These are phyloP conservation scores for Whitmania pigra DNA, from an alignment of 1,140 invertebrate genomes.

Conservation along the genomic window DNA sequence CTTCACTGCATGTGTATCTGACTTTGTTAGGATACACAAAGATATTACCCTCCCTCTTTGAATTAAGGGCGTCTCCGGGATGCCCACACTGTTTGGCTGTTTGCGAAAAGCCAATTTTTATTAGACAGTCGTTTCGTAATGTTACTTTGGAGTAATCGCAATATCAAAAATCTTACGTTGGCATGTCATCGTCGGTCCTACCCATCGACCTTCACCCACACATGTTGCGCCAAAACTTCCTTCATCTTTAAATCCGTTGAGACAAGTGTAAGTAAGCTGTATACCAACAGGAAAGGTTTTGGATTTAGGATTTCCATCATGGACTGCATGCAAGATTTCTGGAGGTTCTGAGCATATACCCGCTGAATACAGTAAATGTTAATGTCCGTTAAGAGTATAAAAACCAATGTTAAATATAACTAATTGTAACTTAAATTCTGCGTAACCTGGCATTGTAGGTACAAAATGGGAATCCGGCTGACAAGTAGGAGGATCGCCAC, in stretches of 20 bases:
- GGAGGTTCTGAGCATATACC: constrained; percentile 25
- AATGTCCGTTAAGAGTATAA: constrained; percentile 20
- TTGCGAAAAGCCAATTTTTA: neutral
- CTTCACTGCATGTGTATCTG: constrained; percentile 78
- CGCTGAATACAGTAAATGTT: neutral
- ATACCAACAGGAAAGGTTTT: constrained; percentile 45
- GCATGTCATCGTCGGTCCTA: constrained; percentile 84
- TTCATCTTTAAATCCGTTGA: constrained; percentile 70
- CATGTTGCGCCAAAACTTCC: constrained; percentile 78
- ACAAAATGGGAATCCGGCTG: constrained; percentile 26
- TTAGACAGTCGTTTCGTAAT: too few relatives aligned
- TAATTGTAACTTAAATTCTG: neutral
- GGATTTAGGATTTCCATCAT: constrained; percentile 56
- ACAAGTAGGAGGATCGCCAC: constrained; percentile 37
- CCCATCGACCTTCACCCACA: constrained; percentile 69
- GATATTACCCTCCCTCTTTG: constrained; percentile 74
- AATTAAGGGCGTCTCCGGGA: constrained; percentile 74
- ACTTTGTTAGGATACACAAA: constrained; percentile 81
- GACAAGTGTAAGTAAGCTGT: constrained; percentile 77
- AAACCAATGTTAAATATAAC: too few relatives aligned
- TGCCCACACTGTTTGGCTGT: constrained; percentile 68
- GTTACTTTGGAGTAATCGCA: too few relatives aligned
- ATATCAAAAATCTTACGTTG: constrained; percentile 59
- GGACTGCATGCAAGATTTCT: constrained; percentile 53
- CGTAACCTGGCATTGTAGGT: neutral